Base-by-base conservation (phyloP, 2,113 vertebrate genomes). In the Sakesphorus luctuosus region DNA sequence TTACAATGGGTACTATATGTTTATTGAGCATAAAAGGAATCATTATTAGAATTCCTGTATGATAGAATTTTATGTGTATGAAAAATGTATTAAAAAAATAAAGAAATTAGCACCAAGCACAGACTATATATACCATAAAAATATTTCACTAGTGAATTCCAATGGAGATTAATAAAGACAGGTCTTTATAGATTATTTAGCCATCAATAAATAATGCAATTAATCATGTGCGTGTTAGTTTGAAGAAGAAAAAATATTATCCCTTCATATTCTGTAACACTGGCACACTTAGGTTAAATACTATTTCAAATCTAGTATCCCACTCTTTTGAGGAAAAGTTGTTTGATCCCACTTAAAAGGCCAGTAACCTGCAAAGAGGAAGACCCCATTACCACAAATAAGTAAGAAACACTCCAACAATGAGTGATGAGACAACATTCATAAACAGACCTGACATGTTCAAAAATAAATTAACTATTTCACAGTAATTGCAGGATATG, bases 261-360 rank as follows among this genome's bases (percentile, higher is more conserved):
- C 84, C 74, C 87, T 96, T 97, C 50, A 12, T 65, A 61, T 92
- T 96, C 88, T 86, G 36, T 74, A 96, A 89, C n/a, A 82, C 46
- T 93, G 49, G 83, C 83, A 97, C 77, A 84, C 89, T 96, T 82
- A 92, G 89, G 93, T 97, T 96, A 97, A 97, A 89, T 69, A 94
- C 62, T 4, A 94, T 97, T 97, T 97, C 95, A 94, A 96, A 90
- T 94, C 88, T 94, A 91, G 50, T 94, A 95, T 96, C 91, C 68
- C 84, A 90, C 67, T 94, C 92, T 97, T 97, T 94, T 89, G 90
- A 97, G 94, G 62, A 96, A 96, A 97, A 94, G 69, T 75, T 94
- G 71, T 87, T 97, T 89, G 80, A 95, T 97, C 73, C 73, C 94
- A 96, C 94, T 97, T 97, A 82, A 97, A 97, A 97, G 96, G 73